Evolutionary conservation across 2,113 vertebrate genomes (phyloP), one percentile per base, ranked within the genome.

Genomic region (Pluvianellus socialis): DNA sequence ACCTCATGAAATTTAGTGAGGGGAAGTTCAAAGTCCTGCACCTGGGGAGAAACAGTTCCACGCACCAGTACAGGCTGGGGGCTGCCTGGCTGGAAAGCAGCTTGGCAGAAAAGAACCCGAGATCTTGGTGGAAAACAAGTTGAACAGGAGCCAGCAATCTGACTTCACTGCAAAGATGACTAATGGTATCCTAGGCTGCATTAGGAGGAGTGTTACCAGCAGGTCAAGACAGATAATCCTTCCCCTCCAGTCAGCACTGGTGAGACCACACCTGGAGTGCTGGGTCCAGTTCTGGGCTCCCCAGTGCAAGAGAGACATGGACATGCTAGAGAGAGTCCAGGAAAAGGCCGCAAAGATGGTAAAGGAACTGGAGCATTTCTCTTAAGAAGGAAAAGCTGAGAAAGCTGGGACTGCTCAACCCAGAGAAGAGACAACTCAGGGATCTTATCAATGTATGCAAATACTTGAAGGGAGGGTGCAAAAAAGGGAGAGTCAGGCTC

Each of bases 1-100:
- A 63, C 32, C 2, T 23, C 42, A 28, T 1, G 0, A 28, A 58
- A 11, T 28, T 55, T n/a, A 82, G 2, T 8, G 42, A 50, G 4
- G 20, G 4, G 16, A 53, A 63, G 6, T 26, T 4, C 2, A 5
- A 63, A 84, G 63, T 73, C 49, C n/a, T 55, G 5, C 32, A 12
- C 4, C 10, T 50, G 24, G 14, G 14, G 19, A 81, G 19, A 12
- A 90, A 38, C 16, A 61, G 7, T 10, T 28, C 24, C 21, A 45
- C 12, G 32, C 27, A 53, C 13, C 35, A 55, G 18, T 3, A 68
- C 4, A 3, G 24, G 40, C 22, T 42, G 12, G 13, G 27, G 4
- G 20, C 7, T 24, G 12, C 5, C 32, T 24, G 14, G 1, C 6
- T 65, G 28, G n/a, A 59, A 77, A 81, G 22, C 14, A 79, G 12